A percentile compares a stretch with the other conserved stretches of the same genome.
These are phyloP conservation scores for Papilio polyxenes DNA, from an alignment of 1,140 invertebrate genomes.

Conservation along the genomic window DNA sequence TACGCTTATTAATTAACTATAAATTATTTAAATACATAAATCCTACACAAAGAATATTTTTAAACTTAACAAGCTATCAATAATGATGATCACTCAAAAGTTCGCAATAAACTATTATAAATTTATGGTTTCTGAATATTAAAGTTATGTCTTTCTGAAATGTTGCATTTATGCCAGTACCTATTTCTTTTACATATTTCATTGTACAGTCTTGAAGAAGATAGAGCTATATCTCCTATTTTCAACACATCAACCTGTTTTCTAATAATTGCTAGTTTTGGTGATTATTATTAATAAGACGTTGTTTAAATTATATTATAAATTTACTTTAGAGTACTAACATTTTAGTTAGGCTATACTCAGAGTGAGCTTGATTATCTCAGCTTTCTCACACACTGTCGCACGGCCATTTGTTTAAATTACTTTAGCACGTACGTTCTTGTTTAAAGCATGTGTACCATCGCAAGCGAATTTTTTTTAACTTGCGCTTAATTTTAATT, in stretches of 20 bases:
- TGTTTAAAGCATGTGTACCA: slow-evolving; percentile 37
- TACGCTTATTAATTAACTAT: slow-evolving; percentile 8
- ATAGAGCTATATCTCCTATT: not conserved
- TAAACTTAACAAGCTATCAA: not conserved
- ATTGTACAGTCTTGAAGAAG: too few relatives aligned
- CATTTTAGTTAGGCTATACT: slow-evolving; percentile 43
- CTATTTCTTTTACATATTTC: too few relatives aligned
- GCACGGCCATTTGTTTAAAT: slow-evolving; percentile 76
- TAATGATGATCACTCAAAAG: not conserved
- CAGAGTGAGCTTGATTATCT: slow-evolving; percentile 65
- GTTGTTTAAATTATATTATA: not conserved
- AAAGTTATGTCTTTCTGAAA: not conserved
- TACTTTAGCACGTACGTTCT: slow-evolving; percentile 74
- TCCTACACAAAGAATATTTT: not conserved
- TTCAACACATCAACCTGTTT: not conserved
- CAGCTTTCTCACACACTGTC: slow-evolving; percentile 74
- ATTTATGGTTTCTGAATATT: not conserved
- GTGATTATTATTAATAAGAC: not conserved
- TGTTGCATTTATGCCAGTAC: too few relatives aligned
- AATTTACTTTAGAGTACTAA: not conserved
- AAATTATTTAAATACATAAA: not conserved
- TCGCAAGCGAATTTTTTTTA: slow-evolving; percentile 38
- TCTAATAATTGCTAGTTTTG: not conserved
- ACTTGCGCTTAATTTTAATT: not conserved
- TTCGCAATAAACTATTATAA: not conserved